Evolutionary conservation across 2,888 invertebrate genomes (phyloP), one percentile per base, ranked within the genome.

Genomic region (Nowickia ferox): DNA sequence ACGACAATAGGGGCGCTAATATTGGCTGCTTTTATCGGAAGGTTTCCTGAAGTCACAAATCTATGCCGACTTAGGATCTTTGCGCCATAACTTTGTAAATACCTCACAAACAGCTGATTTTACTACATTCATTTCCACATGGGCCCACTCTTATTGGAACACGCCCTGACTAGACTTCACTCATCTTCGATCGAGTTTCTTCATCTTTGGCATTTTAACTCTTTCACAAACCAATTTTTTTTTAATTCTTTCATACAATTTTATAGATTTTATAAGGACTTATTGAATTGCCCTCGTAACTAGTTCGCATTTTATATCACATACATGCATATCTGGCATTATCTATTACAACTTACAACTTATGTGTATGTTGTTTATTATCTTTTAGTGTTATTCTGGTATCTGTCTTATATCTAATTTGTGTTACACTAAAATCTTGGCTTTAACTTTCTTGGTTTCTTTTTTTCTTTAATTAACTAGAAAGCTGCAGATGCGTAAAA

Each of bases 401-500:
- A 30, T 30, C 30, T 30, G 30, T 15, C 5, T 48, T 48, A 40
- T 69, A 51, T 76, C 66, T 68, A 19, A 59, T 59, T 48, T 78
- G 42, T 63, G 51, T 59, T 66, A 17, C 11, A 55, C 59, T 66
- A 30, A 66, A 59, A 74, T 51, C 30, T 11, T n/a, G 42, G 15
- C 17, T 75, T 81, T 57, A 68, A 30, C 11, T 68, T 40, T 66
- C 30, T 30, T 42, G 42, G n/a, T 63, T n/a, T 44, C 8, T 48
- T 40, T 44, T 10, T 48, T 38, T 48, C 19, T 38, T 2, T 46
- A 15, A 57, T 11, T 13, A 9, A 74, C 51, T 11, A 44, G 51
- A 51, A 57, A 22, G 51, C 51, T 74, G 66, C 51, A 74, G 51
- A 81, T 74, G 80, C 80, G 74, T 74, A 68, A 81, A 81, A 44